These are phyloP conservation scores for Brachyptera risi DNA, from an alignment of 2,888 invertebrate species.

Conservation along the genomic window DNA sequence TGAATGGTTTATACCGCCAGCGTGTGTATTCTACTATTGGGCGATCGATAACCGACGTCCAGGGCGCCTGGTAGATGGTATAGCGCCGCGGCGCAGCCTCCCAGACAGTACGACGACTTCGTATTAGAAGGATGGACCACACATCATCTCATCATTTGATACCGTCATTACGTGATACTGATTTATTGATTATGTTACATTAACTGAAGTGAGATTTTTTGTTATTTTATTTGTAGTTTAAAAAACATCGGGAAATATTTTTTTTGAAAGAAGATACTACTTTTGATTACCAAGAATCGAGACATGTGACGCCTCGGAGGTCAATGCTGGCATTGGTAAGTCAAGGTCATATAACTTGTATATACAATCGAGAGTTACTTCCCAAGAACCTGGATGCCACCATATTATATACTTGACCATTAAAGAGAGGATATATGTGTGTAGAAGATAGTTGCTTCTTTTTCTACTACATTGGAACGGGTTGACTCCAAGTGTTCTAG, in stretches of 20 bases:
- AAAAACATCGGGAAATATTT: too few relatives aligned
- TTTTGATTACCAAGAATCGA: neutral
- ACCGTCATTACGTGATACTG: neutral
- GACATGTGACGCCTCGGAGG: conserved; percentile 16
- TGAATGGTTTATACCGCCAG: neutral
- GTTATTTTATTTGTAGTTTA: neutral
- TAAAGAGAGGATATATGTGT: too few relatives aligned
- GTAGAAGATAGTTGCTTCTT: too few relatives aligned
- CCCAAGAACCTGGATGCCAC: neutral
- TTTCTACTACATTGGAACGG: too few relatives aligned
- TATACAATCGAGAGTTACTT: neutral
- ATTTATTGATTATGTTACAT: too few relatives aligned
- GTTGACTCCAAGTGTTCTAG: too few relatives aligned
- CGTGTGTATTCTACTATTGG: conserved; percentile 3
- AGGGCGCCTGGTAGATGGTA: neutral
- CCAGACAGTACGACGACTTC: conserved; percentile 18
- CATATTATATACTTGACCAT: neutral
- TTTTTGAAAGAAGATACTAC: neutral
- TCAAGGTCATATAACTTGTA: conserved; percentile 19
- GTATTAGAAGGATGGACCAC: conserved; percentile 1
- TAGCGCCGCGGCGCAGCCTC: conserved; percentile 19
- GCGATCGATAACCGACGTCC: conserved; percentile 13
- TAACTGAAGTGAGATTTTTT: neutral
- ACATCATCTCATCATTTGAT: neutral
- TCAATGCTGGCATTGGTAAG: conserved; percentile 19